A percentile compares a stretch with the other conserved stretches of the same genome.
Conservation (phyloP, 2,797 vertebrate genomes). For the Pteronotus mesoamericanus region DNA sequence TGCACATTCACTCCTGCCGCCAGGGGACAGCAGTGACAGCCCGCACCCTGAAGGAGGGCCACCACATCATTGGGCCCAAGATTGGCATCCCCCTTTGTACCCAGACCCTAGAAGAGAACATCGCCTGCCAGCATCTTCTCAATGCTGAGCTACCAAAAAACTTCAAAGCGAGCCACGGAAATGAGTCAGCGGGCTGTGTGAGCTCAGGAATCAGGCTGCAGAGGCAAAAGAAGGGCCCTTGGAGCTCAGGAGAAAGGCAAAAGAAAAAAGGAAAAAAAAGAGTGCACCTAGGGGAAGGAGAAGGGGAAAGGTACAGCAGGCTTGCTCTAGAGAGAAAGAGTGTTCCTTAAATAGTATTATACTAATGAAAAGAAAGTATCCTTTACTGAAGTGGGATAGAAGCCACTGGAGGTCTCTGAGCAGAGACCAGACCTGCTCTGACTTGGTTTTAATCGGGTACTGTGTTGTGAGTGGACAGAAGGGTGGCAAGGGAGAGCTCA, state of each 20-base stretch:
- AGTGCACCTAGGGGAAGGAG: background rate
- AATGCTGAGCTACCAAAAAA: background rate
- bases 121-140: background rate
- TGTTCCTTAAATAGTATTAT: background rate
- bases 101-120: slow-evolving; percentile 81
- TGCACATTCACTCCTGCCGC: slow-evolving; percentile 94
- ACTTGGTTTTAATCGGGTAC: background rate
- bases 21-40: slow-evolving; percentile 98
- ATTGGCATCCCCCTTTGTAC: slow-evolving; percentile 96
- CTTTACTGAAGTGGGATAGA: background rate
- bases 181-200: background rate
- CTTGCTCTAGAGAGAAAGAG: background rate
- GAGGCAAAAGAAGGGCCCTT: background rate
- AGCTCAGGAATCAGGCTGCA: background rate
- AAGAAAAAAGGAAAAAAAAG: background rate
- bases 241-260: background rate
- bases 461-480: background rate
- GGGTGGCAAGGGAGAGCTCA: background rate
- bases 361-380: background rate
- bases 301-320: background rate
- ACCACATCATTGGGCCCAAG: slow-evolving; percentile 96
- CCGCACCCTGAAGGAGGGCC: slow-evolving; percentile 96
- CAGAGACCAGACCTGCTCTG: background rate
- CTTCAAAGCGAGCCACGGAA: background rate
- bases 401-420: background rate